Conservation (phyloP, 2,113 vertebrate genomes). For the Syngnathus typhle region DNA sequence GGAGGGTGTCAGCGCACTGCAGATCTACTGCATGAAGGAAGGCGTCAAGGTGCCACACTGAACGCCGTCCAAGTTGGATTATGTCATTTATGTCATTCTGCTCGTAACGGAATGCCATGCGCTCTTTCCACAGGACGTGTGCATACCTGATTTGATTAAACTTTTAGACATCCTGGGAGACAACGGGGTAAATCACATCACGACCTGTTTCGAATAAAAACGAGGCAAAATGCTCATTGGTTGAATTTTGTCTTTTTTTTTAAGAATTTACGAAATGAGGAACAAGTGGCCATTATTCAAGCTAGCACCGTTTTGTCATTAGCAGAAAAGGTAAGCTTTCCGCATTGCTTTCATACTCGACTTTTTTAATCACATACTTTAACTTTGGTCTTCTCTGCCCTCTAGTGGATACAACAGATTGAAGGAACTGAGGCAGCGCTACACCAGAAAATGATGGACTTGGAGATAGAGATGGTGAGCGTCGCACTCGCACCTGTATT, state of each 20-base stretch:
- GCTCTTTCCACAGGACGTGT: conserved; percentile 79
- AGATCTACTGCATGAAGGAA: conserved; percentile 99
- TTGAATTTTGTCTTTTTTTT: neutral
- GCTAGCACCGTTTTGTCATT: conserved; percentile 95
- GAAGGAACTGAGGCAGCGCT: conserved; percentile 95
- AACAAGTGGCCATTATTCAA: conserved; percentile 98
- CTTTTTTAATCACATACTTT: neutral
- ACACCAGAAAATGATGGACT: conserved; percentile 98
- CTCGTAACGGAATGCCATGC: neutral
- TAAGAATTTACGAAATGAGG: conserved; percentile 97
- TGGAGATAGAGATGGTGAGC: conserved; percentile 95
- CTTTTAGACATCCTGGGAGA: conserved; percentile 95
- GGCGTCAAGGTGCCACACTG: conserved; percentile 85
- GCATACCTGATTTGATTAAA: conserved; percentile 97
- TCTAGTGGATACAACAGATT: conserved; percentile 98
- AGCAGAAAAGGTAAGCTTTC: conserved; percentile 86
- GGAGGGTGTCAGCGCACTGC: conserved; percentile 93
- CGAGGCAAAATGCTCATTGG: neutral
- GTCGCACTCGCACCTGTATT: neutral
- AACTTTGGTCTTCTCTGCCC: conserved; percentile 31
- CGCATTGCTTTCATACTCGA: neutral
- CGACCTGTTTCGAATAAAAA: neutral
- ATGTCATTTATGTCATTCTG: neutral
- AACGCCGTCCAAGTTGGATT: neutral
- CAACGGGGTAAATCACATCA: conserved; percentile 82